Evolutionary conservation across 2,113 vertebrate genomes (phyloP).

Genomic region (Eublepharis macularius): DNA sequence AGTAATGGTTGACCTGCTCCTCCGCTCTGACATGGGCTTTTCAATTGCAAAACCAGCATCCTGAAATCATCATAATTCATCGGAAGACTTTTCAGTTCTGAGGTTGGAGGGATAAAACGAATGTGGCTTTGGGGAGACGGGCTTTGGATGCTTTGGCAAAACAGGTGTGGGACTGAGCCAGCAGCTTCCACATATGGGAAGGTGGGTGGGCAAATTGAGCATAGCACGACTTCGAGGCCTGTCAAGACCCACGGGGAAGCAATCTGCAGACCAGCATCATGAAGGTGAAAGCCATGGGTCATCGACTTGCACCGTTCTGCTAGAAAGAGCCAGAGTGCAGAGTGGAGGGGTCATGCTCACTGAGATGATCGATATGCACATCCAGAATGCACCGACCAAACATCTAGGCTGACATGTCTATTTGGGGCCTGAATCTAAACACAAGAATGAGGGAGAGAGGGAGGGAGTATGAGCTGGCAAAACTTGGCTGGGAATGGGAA

Average conservation of each 20-base stretch:
- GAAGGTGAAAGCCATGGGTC: neutral
- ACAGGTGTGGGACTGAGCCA: neutral
- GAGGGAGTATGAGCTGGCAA: neutral
- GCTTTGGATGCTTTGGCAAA: slow-evolving; percentile 23
- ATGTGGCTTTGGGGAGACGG: neutral
- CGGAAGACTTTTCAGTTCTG: slow-evolving; percentile 31
- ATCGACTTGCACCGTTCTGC: neutral
- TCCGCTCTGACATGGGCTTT: slow-evolving; percentile 23
- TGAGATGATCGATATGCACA: neutral
- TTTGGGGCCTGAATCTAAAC: neutral
- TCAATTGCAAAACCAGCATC: slow-evolving; percentile 58
- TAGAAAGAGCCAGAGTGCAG: neutral
- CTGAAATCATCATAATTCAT: slow-evolving; percentile 52
- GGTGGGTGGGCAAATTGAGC: neutral
- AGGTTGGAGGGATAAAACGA: slow-evolving; percentile 47
- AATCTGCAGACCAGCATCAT: neutral
- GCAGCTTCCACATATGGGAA: neutral
- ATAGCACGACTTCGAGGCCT: neutral
- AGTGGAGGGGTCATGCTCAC: neutral
- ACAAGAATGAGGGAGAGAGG: neutral
- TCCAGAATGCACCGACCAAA: neutral
- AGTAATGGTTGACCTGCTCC: slow-evolving; percentile 59
- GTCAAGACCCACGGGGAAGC: neutral
- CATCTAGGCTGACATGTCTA: neutral
- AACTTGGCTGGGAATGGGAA: neutral